These are phyloP conservation scores for Acleris laterana DNA, from an alignment of 2,888 invertebrate genomes.

Conservation along the genomic window DNA sequence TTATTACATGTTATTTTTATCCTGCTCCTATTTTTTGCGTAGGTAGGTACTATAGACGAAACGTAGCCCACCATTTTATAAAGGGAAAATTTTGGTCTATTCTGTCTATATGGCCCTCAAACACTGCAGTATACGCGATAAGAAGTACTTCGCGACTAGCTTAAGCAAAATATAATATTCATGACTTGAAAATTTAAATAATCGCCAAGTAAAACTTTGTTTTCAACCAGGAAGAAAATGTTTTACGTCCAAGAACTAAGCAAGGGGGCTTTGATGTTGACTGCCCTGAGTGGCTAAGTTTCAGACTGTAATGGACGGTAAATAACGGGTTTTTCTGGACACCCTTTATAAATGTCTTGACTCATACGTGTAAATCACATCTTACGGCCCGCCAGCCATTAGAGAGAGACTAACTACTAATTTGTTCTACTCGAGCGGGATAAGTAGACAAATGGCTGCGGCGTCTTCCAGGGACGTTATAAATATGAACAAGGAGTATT, in stretches of 20 bases:
- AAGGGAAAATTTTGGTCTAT: too few relatives aligned
- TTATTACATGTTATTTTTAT: too few relatives aligned
- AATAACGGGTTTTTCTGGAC: constrained; percentile 31
- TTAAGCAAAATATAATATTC: constrained; percentile 10
- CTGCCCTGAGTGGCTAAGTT: constrained; percentile 19
- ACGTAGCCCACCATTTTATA: too few relatives aligned
- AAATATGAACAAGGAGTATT: too few relatives aligned
- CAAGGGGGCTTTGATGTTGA: not conserved
- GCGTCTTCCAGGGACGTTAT: too few relatives aligned
- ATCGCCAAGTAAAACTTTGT: not conserved
- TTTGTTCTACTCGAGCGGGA: not conserved
- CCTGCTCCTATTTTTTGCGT: too few relatives aligned
- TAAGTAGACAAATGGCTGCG: not conserved
- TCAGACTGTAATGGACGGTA: constrained; percentile 31
- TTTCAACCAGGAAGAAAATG: not conserved
- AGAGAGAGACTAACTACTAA: constrained; percentile 16
- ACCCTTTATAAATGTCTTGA: constrained; percentile 25
- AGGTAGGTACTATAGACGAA: too few relatives aligned
- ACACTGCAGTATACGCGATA: not conserved
- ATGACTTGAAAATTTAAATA: constrained; percentile 12
- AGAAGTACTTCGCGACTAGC: not conserved
- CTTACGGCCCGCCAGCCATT: constrained; percentile 17
- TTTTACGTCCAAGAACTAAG: not conserved
- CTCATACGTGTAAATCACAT: constrained; percentile 29
- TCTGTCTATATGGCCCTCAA: not conserved